phyloP scores from a whole-genome alignment of 2,888 invertebrate species.

The Altica lythri region DNA sequence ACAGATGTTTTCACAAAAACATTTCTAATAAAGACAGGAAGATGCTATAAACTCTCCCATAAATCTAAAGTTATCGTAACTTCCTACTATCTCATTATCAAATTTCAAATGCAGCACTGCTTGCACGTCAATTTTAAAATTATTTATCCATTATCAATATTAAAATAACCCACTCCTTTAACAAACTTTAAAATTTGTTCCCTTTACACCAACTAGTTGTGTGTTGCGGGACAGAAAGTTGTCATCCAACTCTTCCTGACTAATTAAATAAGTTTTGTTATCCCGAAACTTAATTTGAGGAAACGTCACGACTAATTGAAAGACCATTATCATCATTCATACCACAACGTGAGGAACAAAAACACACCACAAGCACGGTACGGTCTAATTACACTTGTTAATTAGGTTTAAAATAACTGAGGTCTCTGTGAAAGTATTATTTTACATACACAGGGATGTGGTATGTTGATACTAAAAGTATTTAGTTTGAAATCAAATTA shows the following conservation, averaged over 20 bases:
- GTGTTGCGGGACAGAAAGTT: neutral
- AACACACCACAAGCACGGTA: neutral
- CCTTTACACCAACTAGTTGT: neutral
- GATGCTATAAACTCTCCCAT: no score
- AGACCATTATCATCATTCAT: constrained; percentile 16
- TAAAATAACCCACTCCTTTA: neutral
- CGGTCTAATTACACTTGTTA: constrained; percentile 4
- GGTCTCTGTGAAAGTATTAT: neutral
- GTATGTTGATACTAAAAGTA: no score
- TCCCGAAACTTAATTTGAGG: constrained; percentile 3
- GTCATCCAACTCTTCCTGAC: neutral
- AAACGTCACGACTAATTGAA: constrained; percentile 13
- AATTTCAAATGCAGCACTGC: neutral
- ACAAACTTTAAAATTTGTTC: neutral
- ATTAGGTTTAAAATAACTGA: neutral
- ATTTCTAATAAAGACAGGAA: no score
- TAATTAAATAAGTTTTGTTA: constrained; percentile 5
- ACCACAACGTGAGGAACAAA: constrained; percentile 2
- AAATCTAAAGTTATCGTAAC: no score
- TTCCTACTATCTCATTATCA: no score
- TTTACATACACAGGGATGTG: no score
- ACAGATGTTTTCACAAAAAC: no score
- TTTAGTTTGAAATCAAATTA: no score
- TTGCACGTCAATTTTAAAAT: neutral
- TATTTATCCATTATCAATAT: neutral